A percentile compares a stretch with the other conserved stretches of the same genome.
phyloP scores from a whole-genome alignment of 2,888 invertebrate genomes.

The Rapana venosa region DNA sequence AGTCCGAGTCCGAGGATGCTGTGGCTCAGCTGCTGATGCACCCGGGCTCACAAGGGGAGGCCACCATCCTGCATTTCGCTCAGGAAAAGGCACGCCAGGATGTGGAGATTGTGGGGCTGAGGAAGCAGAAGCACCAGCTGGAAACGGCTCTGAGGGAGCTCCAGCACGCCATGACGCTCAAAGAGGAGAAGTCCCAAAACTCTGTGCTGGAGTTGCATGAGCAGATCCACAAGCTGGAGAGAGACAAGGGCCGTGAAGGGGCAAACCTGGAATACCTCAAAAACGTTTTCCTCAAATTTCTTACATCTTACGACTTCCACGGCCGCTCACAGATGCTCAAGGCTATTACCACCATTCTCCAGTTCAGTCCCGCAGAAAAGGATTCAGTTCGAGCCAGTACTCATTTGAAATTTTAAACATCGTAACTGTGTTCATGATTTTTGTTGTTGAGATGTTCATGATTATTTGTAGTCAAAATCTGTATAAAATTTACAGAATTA shows the following conservation, averaged over 20 bases:
- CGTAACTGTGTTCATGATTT: neutral
- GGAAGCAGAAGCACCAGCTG: constrained; percentile 84
- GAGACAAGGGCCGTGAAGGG: constrained; percentile 84
- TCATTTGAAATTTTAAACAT: constrained; percentile 26
- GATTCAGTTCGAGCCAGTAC: constrained; percentile 75
- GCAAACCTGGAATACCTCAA: constrained; percentile 94
- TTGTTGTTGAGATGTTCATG: neutral
- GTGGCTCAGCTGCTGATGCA: constrained; percentile 61
- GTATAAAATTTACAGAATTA: neutral
- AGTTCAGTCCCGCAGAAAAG: constrained; percentile 87
- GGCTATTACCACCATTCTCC: constrained; percentile 90
- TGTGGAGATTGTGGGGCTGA: constrained; percentile 86
- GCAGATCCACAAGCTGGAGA: constrained; percentile 78
- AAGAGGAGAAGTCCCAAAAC: constrained; percentile 79
- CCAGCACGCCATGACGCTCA: constrained; percentile 75
- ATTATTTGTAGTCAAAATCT: neutral
- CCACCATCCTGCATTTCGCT: constrained; percentile 86
- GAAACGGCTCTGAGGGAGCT: constrained; percentile 82
- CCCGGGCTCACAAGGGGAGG: constrained; percentile 64
- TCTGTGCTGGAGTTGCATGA: constrained; percentile 82
- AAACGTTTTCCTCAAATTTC: constrained; percentile 91
- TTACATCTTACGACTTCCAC: constrained; percentile 85
- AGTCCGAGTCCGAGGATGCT: constrained; percentile 63
- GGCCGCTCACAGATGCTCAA: constrained; percentile 91
- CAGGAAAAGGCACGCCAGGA: constrained; percentile 90